Evolutionary conservation across 2,113 vertebrate genomes (phyloP), one percentile per base, ranked within the genome.

Genomic region (Ramphastos sulfuratus): DNA sequence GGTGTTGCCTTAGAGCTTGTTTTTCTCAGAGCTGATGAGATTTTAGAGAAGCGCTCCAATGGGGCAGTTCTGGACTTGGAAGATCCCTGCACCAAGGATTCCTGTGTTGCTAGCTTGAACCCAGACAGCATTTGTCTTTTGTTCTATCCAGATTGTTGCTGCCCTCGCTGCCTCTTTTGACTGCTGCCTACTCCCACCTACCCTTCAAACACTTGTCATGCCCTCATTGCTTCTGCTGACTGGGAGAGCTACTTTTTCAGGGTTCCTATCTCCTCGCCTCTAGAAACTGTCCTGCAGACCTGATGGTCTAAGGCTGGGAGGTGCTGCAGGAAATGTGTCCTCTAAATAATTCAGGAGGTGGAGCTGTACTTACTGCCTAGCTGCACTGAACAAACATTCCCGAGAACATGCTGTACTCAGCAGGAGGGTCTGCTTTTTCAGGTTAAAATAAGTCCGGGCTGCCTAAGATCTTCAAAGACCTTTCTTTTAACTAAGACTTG

Each of bases 311-410:
- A 78, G 82, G n/a, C 65, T 92, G 87, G 84, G 65, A 76, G 81
- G 87, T 83, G 73, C 61, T 93, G 95, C 93, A 94, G 89, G 89
- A 94, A 96, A 65, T 42, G 58, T 28, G 89, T 93, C 79, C 89
- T 96, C 94, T 94, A 92, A 93, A 92, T 93, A 80, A 95, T 95
- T 92, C 72, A 61, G 91, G 94, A 96, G 89, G 94, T 96, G 95
- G 89, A 94, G 96, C 91, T 78, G 85, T 81, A 75, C 82, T 75
- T 81, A 75, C 82, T 75, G 87, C 85, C 79, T 77, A 75, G 82
- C 80, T 6, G 7, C 91, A 50, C 95, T 95, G 91, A 96, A 61
- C 87, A 96, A 94, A 94, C 87, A 93, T 94, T 92, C 79, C 86
- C 6, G 25, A 91, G 95, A 91, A 90, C 94, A 92, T 2, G 6